Evolutionary conservation across 2,888 invertebrate species (phyloP), one percentile per base, ranked within the genome.

Genomic region (Melitaea athalia): DNA sequence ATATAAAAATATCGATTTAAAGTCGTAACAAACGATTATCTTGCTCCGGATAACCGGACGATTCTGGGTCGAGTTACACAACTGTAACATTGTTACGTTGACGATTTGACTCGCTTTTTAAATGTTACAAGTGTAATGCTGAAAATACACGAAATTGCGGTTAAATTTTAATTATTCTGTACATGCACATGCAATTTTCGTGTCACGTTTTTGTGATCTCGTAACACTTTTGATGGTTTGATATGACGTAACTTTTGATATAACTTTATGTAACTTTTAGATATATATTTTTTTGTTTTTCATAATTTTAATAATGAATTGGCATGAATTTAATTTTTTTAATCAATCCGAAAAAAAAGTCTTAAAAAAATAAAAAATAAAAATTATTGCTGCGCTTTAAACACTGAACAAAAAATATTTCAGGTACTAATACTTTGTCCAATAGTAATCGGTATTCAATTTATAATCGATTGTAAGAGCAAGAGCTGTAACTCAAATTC

Each of bases 21-120:
- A n/a, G 33, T 24, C 42, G 62, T 63, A 59, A 68, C 42, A 49
- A 42, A 55, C 52, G 43, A 67, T 68, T 71, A 69, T 70, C 66
- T 69, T 60, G 64, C 70, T 69, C 63, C 60, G 59, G 68, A 74
- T 62, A 57, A 55, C 59, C 53, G 60, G 47, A 71, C 17, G 59
- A 63, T 68, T 62, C 55, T 62, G 33, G 67, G 69, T 71, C 57
- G 63, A 38, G 72, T 75, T 69, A 74, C 68, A 63, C 63, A 75
- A 77, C 66, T 64, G 75, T 75, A 75, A 76, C 77, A 74, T 72
- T 68, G 79, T 81, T 78, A 78, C 78, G 82, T 81, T 72, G 74
- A 72, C 74, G 79, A 81, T 83, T 85, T 79, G 82, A 65, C 76
- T 72, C 72, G 76, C 78, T 75, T 77, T 83, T 72, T 64, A 75